These are phyloP conservation scores for Typhlichthys eigenmanni DNA, from an alignment of 2,797 vertebrate genomes.

Conservation along the genomic window DNA sequence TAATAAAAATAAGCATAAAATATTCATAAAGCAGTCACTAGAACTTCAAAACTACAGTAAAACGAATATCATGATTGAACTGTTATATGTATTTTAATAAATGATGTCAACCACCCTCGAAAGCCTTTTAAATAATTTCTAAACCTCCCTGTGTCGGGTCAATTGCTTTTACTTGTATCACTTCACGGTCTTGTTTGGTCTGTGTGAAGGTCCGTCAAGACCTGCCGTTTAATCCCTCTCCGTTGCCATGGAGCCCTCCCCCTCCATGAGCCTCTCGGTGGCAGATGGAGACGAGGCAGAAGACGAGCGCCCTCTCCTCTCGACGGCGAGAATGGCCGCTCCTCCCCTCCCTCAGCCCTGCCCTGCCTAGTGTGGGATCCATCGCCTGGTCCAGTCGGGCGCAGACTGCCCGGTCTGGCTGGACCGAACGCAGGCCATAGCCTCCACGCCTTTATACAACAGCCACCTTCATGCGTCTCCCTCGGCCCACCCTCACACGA, in stretches of 20 bases:
- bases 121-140: background rate
- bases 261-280: slow-evolving; percentile 62
- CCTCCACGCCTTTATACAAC: slow-evolving; percentile 68
- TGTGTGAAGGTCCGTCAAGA: slow-evolving; percentile 21
- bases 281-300: slow-evolving; percentile 61
- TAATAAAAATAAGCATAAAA: background rate
- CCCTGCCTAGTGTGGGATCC: slow-evolving; percentile 61
- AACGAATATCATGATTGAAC: too few relatives aligned
- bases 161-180: background rate
- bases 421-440: slow-evolving; percentile 65
- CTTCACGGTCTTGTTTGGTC: background rate
- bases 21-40: too few relatives aligned
- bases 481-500: slow-evolving; percentile 50
- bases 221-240: background rate
- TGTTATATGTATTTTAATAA: too few relatives aligned
- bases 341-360: slow-evolving; percentile 51
- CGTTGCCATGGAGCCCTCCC: slow-evolving; percentile 61
- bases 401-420: slow-evolving; percentile 55
- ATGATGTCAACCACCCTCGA: background rate
- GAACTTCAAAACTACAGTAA: too few relatives aligned
- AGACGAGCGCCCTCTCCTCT: slow-evolving; percentile 66
- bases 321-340: slow-evolving; percentile 39
- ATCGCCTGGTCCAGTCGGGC: slow-evolving; percentile 42
- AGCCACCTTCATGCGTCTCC: slow-evolving; percentile 57
- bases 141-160: background rate